These are phyloP conservation scores for Drosophila multiciliata DNA, from an alignment of 2,888 invertebrate genomes.

Conservation along the genomic window DNA sequence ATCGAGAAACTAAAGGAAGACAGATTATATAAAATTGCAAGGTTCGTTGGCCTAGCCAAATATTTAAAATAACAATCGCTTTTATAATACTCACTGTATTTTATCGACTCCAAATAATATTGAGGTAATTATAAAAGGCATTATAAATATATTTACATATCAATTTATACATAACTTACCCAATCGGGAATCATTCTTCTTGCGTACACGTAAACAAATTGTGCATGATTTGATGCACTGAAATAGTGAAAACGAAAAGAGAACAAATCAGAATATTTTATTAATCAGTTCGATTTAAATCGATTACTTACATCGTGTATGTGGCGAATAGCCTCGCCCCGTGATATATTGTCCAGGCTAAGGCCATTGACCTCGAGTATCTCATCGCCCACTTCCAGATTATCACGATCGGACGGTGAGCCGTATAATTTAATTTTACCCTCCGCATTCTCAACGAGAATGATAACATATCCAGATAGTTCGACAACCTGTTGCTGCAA, in stretches of 20 bases:
- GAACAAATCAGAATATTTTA: neutral
- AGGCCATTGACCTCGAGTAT: constrained; percentile 98
- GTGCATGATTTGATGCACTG: constrained; percentile 98
- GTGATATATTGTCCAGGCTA: constrained; percentile 94
- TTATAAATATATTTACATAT: neutral
- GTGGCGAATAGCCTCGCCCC: constrained; percentile 96
- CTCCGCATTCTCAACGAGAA: constrained; percentile 96
- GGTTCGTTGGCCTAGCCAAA: neutral
- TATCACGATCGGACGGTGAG: constrained; percentile 96
- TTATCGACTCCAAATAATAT: neutral
- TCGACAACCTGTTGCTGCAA: constrained; percentile 89
- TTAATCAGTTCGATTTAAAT: neutral
- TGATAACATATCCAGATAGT: constrained; percentile 97
- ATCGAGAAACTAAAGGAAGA: neutral
- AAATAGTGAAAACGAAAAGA: constrained; percentile 84
- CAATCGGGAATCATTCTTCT: constrained; percentile 93
- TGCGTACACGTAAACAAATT: constrained; percentile 96
- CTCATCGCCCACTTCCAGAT: constrained; percentile 97
- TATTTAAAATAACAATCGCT: neutral
- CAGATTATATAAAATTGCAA: neutral
- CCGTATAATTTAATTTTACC: constrained; percentile 97
- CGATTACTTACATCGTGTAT: constrained; percentile 93
- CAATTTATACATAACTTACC: constrained; percentile 88
- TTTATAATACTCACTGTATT: neutral
- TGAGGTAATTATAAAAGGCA: neutral